Conservation (phyloP, 2,888 invertebrate species). For the Apotomis betuletana region DNA sequence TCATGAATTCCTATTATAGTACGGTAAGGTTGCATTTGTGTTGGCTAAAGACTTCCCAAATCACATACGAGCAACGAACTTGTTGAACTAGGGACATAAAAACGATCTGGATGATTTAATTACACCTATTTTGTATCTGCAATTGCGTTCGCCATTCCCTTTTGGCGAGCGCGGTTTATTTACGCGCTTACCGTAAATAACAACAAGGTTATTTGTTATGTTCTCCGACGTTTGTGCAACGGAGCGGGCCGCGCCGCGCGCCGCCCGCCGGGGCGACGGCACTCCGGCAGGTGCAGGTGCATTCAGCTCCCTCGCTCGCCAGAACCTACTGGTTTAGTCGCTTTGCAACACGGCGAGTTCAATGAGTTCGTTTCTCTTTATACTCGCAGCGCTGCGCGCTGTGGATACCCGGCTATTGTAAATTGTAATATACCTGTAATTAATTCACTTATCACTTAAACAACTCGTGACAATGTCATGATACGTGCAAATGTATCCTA, state of each 20-base stretch:
- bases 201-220: conserved; percentile 43
- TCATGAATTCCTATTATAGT: too few relatives aligned
- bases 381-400: not conserved
- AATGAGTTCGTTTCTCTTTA: conserved; percentile 15
- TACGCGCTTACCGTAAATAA: conserved; percentile 42
- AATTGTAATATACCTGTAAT: not conserved
- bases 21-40: too few relatives aligned
- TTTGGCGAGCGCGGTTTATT: conserved; percentile 36
- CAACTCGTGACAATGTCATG: conserved; percentile 43
- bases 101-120: not conserved
- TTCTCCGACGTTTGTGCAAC: conserved; percentile 47
- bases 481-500: conserved; percentile 47
- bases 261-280: conserved; percentile 16
- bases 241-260: conserved; percentile 42
- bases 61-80: too few relatives aligned
- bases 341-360: conserved; percentile 38
- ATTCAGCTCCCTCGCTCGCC: conserved; percentile 46
- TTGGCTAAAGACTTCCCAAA: too few relatives aligned
- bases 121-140: not conserved
- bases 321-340: conserved; percentile 54
- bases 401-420: not conserved
- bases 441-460: conserved; percentile 36
- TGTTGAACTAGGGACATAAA: not conserved
- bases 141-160: conserved; percentile 21
- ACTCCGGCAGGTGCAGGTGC: conserved; percentile 67